Evolutionary conservation across 2,113 vertebrate genomes (phyloP).

Genomic region (Lipophrys pholis): DNA sequence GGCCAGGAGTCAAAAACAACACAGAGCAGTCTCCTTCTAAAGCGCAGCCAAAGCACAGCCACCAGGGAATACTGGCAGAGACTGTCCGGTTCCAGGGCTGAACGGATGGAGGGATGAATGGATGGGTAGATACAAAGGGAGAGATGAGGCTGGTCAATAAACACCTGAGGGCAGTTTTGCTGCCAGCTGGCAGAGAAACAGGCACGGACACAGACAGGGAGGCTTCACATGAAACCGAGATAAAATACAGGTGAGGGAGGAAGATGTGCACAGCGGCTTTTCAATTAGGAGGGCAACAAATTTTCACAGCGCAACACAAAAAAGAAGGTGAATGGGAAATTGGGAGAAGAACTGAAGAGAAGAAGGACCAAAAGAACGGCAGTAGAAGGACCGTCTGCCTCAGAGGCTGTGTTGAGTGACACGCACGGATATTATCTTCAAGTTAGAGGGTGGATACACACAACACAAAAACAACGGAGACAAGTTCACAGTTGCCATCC

Average conservation of each 20-base stretch:
- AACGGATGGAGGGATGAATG: conserved; percentile 49
- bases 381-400: conserved; percentile 55
- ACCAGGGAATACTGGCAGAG: conserved; percentile 69
- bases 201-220: conserved; percentile 39
- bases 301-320: conserved; percentile 3
- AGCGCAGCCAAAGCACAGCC: conserved; percentile 60
- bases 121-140: conserved; percentile 62
- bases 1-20: conserved; percentile 68
- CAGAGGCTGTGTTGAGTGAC: conserved; percentile 17
- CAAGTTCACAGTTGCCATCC: conserved; percentile 30
- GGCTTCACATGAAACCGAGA: conserved; percentile 45
- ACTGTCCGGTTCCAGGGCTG: conserved; percentile 58
- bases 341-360: not conserved
- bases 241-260: conserved; percentile 40
- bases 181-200: conserved; percentile 68
- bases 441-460: conserved; percentile 3
- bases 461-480: not conserved
- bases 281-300: conserved; percentile 8
- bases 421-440: no score
- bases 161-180: conserved; percentile 72
- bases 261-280: not conserved
- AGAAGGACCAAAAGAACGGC: not conserved
- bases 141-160: conserved; percentile 68
- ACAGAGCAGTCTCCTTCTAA: conserved; percentile 55
- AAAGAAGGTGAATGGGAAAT: not conserved